Conservation (phyloP, 1,140 invertebrate species). For the Microplitis mediator region DNA sequence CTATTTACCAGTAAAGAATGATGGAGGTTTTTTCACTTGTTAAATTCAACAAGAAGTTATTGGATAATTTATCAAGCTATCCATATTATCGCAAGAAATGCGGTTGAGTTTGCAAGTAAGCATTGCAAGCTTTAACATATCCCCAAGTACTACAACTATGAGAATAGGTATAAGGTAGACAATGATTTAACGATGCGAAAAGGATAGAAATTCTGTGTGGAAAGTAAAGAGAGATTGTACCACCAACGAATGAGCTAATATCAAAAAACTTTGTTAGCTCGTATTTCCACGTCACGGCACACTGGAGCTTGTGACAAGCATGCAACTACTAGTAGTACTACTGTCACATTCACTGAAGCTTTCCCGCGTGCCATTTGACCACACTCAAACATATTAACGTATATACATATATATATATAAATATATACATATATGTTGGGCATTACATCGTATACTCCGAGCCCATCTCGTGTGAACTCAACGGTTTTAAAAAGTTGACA, state of each 20-base stretch:
- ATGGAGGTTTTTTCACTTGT: neutral
- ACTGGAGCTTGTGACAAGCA: neutral
- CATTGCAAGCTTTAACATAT: no score
- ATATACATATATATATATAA: no score
- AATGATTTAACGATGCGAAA: neutral
- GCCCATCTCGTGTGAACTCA: no score
- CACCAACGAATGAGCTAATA: conserved; percentile 12
- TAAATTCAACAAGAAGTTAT: neutral
- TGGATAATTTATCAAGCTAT: neutral
- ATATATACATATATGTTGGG: no score
- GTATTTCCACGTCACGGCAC: neutral
- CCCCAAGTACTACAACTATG: neutral
- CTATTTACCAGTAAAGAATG: neutral
- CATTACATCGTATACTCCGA: no score
- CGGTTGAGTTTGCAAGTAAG: no score
- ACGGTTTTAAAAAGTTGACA: no score
- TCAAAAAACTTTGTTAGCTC: conserved; percentile 18
- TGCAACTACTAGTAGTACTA: neutral
- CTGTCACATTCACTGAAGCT: neutral
- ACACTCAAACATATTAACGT: neutral
- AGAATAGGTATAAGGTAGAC: neutral
- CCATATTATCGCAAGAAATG: no score
- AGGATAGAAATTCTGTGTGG: neutral
- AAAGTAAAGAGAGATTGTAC: neutral
- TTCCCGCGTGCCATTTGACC: neutral